Evolutionary conservation across 2,888 invertebrate genomes (phyloP).

Genomic region (Pristionchus fissidentatus): DNA sequence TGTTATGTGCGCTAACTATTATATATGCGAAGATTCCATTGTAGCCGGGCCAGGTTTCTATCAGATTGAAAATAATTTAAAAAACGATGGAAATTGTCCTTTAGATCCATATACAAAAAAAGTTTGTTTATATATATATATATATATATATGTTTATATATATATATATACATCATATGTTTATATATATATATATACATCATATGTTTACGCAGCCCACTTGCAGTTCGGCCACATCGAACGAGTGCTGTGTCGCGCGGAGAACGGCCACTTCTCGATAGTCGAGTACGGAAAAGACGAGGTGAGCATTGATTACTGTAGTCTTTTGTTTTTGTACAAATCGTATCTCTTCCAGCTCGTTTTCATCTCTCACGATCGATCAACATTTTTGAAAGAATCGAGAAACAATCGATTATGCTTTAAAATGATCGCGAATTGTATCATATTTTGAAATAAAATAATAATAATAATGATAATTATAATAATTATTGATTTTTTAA

Average conservation of each 20-base stretch:
- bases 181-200: neutral
- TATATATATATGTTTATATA: neutral
- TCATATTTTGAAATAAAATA: too few species aligned
- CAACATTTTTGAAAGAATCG: too few species aligned
- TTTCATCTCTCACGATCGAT: too few species aligned
- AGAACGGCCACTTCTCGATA: constrained; percentile 33
- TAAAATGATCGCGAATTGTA: neutral
- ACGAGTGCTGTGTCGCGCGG: constrained; percentile 43
- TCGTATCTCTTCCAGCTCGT: neutral
- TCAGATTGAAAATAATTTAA: too few species aligned
- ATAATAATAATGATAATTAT: too few species aligned
- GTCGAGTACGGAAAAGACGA: constrained; percentile 47
- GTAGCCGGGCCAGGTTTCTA: too few species aligned
- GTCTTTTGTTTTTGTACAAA: neutral
- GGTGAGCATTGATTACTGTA: neutral
- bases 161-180: neutral
- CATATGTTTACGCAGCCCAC: neutral
- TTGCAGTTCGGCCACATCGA: constrained; percentile 44
- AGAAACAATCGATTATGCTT: neutral
- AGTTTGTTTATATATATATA: neutral
- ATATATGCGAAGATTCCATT: too few species aligned
- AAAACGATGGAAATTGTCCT: too few species aligned
- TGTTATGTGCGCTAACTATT: too few species aligned
- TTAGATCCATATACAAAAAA: neutral
- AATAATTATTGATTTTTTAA: neutral